Evolutionary conservation across 2,888 invertebrate species (phyloP).

Genomic region (Trissolcus brochymenae): DNA sequence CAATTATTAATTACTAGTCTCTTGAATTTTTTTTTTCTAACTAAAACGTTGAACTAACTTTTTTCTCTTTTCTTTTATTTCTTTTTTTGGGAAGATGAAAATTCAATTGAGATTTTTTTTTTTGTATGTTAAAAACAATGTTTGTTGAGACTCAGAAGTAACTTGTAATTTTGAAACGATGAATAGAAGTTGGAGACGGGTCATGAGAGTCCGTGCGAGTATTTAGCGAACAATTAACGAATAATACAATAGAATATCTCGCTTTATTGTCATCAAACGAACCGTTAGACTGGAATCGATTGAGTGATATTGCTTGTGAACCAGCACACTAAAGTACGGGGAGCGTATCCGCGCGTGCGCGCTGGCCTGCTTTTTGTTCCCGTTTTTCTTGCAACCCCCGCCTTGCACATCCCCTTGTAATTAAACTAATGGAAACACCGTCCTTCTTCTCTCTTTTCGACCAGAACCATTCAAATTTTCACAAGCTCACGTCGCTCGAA

Average conservation of each 20-base stretch:
- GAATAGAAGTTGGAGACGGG: conserved; percentile 2
- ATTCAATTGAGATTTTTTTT: no score
- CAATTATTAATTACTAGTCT: not conserved
- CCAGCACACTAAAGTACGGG: conserved; percentile 34
- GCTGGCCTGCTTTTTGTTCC: conserved; percentile 32
- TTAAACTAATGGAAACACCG: conserved; percentile 70
- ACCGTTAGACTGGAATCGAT: conserved; percentile 53
- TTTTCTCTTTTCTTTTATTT: no score
- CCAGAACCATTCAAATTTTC: conserved; percentile 43
- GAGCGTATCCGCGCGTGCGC: conserved; percentile 33
- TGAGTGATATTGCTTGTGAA: conserved; percentile 47
- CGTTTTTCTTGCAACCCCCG: conserved; percentile 38
- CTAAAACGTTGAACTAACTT: no score
- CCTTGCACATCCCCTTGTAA: conserved; percentile 61
- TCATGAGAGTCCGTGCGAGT: conserved; percentile 22
- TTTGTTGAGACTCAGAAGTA: no score
- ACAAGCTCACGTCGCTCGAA: not conserved
- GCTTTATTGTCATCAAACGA: conserved; percentile 52
- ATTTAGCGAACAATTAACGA: conserved; percentile 43
- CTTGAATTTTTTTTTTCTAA: no score
- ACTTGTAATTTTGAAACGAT: not conserved
- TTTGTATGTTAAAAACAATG: no score
- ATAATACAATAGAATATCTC: conserved; percentile 42
- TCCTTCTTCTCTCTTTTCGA: conserved; percentile 36
- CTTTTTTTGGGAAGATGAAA: no score